A percentile compares a stretch with the other conserved stretches of the same genome.
Evolutionary conservation across 1,140 invertebrate genomes (phyloP).

Genomic region (Cherax destructor): DNA sequence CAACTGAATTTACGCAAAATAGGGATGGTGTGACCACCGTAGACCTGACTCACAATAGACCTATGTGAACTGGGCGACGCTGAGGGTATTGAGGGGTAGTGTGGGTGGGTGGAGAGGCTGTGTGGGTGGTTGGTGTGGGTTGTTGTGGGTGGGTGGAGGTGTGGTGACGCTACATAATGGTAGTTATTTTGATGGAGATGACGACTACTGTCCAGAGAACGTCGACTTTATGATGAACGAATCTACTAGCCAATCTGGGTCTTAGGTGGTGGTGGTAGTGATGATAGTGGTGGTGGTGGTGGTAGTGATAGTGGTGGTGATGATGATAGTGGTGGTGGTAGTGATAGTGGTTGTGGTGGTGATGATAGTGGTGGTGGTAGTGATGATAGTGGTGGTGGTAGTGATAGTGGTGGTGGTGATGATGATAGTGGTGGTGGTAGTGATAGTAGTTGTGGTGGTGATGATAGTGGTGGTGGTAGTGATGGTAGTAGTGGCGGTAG

Average conservation of each 20-base stretch:
- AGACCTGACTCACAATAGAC: too few species aligned
- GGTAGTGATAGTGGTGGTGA: background rate
- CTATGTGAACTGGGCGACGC: background rate
- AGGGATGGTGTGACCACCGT: too few species aligned
- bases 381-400: background rate
- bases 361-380: background rate
- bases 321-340: background rate
- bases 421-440: too few species aligned
- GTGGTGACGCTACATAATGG: constrained; percentile 25
- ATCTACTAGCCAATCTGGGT: background rate
- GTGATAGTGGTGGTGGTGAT: too few species aligned
- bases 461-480: background rate
- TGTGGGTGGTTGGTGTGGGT: background rate
- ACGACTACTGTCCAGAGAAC: constrained; percentile 38
- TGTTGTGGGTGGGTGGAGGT: constrained; percentile 13
- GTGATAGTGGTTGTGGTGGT: background rate
- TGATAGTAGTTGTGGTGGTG: too few species aligned
- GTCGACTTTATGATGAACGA: constrained; percentile 57
- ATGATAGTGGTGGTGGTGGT: background rate
- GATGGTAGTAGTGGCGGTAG: background rate
- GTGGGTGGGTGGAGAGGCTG: background rate
- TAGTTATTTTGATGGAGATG: constrained; percentile 63
- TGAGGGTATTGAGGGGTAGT: background rate
- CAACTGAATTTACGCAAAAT: too few species aligned
- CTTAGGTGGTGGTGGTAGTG: background rate